A percentile compares a stretch with the other conserved stretches of the same genome.
These are phyloP conservation scores for Cataglyphis hispanica DNA, from an alignment of 1,140 invertebrate species.

Conservation along the genomic window DNA sequence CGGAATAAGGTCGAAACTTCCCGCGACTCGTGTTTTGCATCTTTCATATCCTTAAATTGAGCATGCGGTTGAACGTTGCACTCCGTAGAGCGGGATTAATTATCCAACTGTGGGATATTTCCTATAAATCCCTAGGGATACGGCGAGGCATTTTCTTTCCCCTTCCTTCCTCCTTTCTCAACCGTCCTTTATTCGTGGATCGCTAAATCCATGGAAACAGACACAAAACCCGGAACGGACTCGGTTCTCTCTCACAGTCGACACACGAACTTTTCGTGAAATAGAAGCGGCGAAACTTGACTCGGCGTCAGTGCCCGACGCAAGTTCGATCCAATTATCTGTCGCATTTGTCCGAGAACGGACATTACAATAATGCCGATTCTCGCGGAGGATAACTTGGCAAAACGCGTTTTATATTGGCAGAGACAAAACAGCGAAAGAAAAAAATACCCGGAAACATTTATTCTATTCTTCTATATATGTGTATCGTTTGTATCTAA, in stretches of 20 bases:
- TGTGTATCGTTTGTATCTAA: neutral
- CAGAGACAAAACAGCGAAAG: neutral
- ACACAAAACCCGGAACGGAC: neutral
- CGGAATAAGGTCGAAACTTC: conserved; percentile 38
- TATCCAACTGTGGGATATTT: conserved; percentile 40
- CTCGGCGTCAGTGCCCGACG: neutral
- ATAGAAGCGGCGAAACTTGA: conserved; percentile 1
- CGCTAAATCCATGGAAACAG: conserved; percentile 15
- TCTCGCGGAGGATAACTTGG: neutral
- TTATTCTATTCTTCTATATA: neutral
- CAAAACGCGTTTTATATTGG: neutral
- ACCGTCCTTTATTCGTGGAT: conserved; percentile 17
- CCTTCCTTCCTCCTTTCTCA: no score
- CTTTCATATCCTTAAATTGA: conserved; percentile 54
- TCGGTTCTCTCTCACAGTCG: neutral
- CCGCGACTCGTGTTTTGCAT: conserved; percentile 20
- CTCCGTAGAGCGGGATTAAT: conserved; percentile 31
- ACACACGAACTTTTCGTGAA: conserved; percentile 15
- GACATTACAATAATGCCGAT: conserved; percentile 3
- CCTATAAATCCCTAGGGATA: neutral
- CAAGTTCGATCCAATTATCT: conserved; percentile 24
- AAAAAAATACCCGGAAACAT: neutral
- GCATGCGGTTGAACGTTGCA: conserved; percentile 34
- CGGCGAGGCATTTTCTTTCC: neutral
- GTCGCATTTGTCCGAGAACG: neutral